A percentile compares a stretch with the other conserved stretches of the same genome.
Evolutionary conservation across 1,140 invertebrate species (phyloP).

Genomic region (Mycetomoellerius zeteki): DNA sequence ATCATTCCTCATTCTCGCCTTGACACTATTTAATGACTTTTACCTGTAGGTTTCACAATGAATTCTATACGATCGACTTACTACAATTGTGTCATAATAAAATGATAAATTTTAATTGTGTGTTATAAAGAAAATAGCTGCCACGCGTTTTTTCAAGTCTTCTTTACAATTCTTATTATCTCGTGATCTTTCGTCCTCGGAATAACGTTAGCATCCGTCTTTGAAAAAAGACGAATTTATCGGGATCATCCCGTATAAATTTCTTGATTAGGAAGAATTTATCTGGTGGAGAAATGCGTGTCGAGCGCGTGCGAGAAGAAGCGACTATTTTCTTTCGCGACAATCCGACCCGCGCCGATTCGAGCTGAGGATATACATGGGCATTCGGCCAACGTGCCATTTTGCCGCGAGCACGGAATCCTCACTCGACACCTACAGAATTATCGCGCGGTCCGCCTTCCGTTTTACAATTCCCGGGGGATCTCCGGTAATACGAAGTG

Average conservation of each 20-base stretch:
- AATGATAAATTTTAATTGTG: neutral
- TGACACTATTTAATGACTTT: conserved; percentile 56
- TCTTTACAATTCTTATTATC: neutral
- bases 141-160: neutral
- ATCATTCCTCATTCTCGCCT: conserved; percentile 77
- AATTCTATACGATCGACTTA: neutral
- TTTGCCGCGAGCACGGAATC: conserved; percentile 62
- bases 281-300: neutral
- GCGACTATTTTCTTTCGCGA: conserved; percentile 64
- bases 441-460: conserved; percentile 69
- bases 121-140: neutral
- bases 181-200: neutral
- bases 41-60: neutral
- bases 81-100: neutral
- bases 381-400: conserved; percentile 73
- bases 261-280: neutral
- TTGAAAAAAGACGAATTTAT: neutral
- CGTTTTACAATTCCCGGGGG: conserved; percentile 74
- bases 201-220: neutral
- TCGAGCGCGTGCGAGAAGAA: neutral
- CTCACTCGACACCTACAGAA: conserved; percentile 72
- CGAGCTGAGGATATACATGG: conserved; percentile 46
- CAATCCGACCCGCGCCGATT: conserved; percentile 34
- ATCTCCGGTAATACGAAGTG: conserved; percentile 62
- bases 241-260: neutral